Evolutionary conservation across 2,113 vertebrate genomes (phyloP), one percentile per base, ranked within the genome.

Genomic region (Alaudala cheleensis): DNA sequence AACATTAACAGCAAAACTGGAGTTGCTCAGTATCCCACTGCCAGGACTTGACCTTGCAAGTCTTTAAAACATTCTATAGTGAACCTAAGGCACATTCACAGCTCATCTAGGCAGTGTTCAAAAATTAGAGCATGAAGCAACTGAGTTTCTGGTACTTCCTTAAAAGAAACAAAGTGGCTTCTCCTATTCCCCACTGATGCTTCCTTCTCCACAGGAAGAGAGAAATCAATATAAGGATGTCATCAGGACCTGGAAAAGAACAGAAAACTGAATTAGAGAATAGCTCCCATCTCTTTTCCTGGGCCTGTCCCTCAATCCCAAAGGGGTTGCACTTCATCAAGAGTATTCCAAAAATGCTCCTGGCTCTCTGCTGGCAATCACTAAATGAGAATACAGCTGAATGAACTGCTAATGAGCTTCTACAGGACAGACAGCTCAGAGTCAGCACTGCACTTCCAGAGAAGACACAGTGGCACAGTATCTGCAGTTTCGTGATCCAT

Each of bases 401-500:
- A 45, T 2, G 11, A 93, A 23, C 34, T 65, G 64, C 54, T 86
- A 6, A 51, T 5, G 40, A 72, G 62, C 47, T 37, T 19, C 54
- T 33, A 8, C 10, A 67, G 37, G 28, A 25, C 50, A 80, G 42
- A 10, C 26, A 56, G 57, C 37, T 65, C 71, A 4, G 54, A 81
- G 47, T 16, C 78, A 31, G 50, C 24, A 3, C 0, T 58, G 58
- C n/a, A 21, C 39, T 91, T 44, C 39, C 28, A 10, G 11, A 33
- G 19, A 20, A 53, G 18, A 62, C 19, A 54, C 19, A 34, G 42
- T 1, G 19, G 13, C 49, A 79, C 22, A 79, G 10, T 5, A 65
- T 28, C 40, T 60, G n/a, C 24, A 60, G 33, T 56, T 58, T 17
- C 0, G 0, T 34, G 14, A 18, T 6, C 45, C 11, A 1, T 1